A percentile compares a stretch with the other conserved stretches of the same genome.
phyloP scores from a whole-genome alignment of 2,888 invertebrate species.

The Tanytarsus gracilentus region DNA sequence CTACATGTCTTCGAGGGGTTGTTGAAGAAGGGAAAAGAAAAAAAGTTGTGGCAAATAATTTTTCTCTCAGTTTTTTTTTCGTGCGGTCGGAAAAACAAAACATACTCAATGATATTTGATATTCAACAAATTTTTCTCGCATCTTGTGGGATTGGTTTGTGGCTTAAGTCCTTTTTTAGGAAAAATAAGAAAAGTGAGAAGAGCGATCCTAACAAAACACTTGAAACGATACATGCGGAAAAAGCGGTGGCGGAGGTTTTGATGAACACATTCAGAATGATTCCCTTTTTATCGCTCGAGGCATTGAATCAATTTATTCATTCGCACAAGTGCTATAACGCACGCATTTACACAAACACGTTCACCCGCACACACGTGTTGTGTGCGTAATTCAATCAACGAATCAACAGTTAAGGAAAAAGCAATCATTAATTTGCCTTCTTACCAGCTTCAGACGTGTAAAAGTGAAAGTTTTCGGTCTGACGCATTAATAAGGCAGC shows the following conservation, averaged over 20 bases:
- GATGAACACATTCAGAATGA: no score
- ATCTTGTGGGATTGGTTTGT: no score
- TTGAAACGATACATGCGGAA: no score
- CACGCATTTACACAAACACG: not conserved
- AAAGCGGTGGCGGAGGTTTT: no score
- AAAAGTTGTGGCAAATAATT: not conserved
- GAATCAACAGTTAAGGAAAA: constrained; percentile 24
- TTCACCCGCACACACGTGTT: not conserved
- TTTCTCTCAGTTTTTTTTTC: no score
- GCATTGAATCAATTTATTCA: constrained; percentile 9
- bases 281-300: not conserved
- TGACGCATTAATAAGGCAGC: no score
- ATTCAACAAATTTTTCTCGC: not conserved
- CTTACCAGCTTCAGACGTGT: not conserved
- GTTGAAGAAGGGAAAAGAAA: no score
- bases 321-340: constrained; percentile 2
- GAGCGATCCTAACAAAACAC: no score
- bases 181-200: not conserved
- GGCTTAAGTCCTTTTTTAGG: no score
- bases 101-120: not conserved
- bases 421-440: constrained; percentile 15
- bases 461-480: not conserved
- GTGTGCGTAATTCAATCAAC: constrained; percentile 24
- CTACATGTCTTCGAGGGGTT: not conserved
- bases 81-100: not conserved